These are phyloP conservation scores for Drosophila falleni DNA, from an alignment of 2,888 invertebrate species.

Conservation along the genomic window DNA sequence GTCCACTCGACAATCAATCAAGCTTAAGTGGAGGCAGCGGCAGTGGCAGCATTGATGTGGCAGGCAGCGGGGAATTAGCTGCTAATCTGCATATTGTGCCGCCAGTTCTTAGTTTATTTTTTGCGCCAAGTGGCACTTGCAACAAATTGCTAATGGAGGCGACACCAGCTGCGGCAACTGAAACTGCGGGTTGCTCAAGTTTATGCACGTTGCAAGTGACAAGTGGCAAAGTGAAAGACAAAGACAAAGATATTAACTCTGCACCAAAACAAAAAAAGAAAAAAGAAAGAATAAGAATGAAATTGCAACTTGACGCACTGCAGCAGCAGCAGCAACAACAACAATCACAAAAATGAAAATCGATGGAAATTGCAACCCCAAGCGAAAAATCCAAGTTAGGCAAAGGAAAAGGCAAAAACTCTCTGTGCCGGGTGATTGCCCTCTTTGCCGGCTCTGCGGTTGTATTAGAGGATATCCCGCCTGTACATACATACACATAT, in stretches of 20 bases:
- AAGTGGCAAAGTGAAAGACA: slow-evolving; percentile 22
- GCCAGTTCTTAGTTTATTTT: slow-evolving; percentile 34
- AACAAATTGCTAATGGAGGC: slow-evolving; percentile 66
- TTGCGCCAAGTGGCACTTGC: slow-evolving; percentile 61
- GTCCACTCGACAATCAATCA: slow-evolving; percentile 75
- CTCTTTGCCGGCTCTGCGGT: slow-evolving; percentile 71
- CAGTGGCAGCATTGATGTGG: slow-evolving; percentile 19
- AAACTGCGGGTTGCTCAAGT: slow-evolving; percentile 60
- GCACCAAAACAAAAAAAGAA: slow-evolving; percentile 22
- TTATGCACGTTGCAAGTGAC: slow-evolving; percentile 44
- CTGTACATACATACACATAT: slow-evolving; percentile 6
- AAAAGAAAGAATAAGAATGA: slow-evolving; percentile 1
- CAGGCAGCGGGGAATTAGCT: slow-evolving; percentile 55
- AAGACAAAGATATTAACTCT: slow-evolving; percentile 39
- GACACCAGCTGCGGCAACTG: slow-evolving; percentile 42
- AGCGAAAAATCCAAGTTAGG: slow-evolving; percentile 59
- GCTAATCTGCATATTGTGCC: slow-evolving; percentile 80
- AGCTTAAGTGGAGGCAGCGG: slow-evolving; percentile 60
- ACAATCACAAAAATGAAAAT: slow-evolving; percentile 52
- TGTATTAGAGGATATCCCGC: slow-evolving; percentile 47
- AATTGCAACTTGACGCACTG: slow-evolving; percentile 54
- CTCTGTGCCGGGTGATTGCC: slow-evolving; percentile 77
- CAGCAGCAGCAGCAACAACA: slow-evolving; percentile 25
- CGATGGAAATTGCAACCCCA: slow-evolving; percentile 79
- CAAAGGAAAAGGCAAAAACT: slow-evolving; percentile 26